A percentile compares a stretch with the other conserved stretches of the same genome.
Conservation (phyloP, 2,888 invertebrate genomes). For the Shargacucullia verbasci region DNA sequence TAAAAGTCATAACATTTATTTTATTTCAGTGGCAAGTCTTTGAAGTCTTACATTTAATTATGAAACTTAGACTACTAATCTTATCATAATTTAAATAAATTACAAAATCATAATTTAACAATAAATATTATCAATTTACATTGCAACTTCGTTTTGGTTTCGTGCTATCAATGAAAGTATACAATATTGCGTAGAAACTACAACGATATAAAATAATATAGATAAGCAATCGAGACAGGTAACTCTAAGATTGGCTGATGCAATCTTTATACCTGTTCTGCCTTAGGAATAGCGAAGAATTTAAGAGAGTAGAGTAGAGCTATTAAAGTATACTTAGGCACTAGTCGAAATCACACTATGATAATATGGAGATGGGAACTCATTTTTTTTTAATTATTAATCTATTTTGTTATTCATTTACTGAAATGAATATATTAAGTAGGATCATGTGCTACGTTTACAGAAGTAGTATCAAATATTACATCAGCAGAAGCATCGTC, state of each 20-base stretch:
- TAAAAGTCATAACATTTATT: neutral
- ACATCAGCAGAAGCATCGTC: slow-evolving; percentile 48
- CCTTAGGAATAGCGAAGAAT: slow-evolving; percentile 3
- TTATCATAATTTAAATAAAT: slow-evolving; percentile 59
- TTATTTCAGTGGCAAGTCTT: slow-evolving; percentile 72
- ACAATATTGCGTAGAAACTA: slow-evolving; percentile 32
- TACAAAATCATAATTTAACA: slow-evolving; percentile 65
- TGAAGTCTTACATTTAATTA: slow-evolving; percentile 53
- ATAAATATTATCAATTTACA: slow-evolving; percentile 65
- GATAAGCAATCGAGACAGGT: slow-evolving; percentile 43
- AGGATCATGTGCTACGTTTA: neutral
- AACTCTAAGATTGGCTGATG: slow-evolving; percentile 32
- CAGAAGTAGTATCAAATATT: slow-evolving; percentile 25
- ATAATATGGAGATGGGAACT: neutral
- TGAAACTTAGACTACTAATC: slow-evolving; percentile 44
- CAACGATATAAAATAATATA: slow-evolving; percentile 16
- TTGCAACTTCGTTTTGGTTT: slow-evolving; percentile 81
- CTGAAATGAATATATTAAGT: no score
- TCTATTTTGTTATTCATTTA: no score
- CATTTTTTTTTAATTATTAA: no score
- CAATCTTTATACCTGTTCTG: slow-evolving; percentile 32
- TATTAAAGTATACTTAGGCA: slow-evolving; percentile 8
- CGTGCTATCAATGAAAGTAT: slow-evolving; percentile 58
- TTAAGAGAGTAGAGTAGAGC: no score
- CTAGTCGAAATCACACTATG: slow-evolving; percentile 27